Evolutionary conservation across 1,140 invertebrate species (phyloP).

Genomic region (Episyrphus balteatus): DNA sequence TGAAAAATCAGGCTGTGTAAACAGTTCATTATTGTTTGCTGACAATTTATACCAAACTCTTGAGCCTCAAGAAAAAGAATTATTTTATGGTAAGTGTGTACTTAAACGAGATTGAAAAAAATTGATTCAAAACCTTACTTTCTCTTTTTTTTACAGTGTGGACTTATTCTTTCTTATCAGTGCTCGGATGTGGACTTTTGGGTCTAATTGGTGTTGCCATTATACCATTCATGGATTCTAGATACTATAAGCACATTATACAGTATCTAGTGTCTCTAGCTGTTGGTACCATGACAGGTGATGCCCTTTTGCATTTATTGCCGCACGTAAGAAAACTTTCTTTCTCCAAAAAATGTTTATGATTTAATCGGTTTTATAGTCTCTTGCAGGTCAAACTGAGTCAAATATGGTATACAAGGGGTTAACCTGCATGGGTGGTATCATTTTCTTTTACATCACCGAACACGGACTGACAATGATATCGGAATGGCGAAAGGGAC

Average conservation of each 20-base stretch:
- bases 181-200: conserved; percentile 71
- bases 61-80: conserved; percentile 14
- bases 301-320: conserved; percentile 84
- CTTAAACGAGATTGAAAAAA: not conserved
- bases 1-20: conserved; percentile 45
- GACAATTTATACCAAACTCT: conserved; percentile 5
- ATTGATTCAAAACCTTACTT: not conserved
- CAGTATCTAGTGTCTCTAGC: conserved; percentile 88
- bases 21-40: conserved; percentile 13
- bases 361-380: conserved; percentile 9
- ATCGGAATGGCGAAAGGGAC: conserved; percentile 66
- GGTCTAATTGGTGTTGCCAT: conserved; percentile 73
- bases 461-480: conserved; percentile 70
- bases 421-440: conserved; percentile 62
- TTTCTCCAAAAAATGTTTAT: not conserved
- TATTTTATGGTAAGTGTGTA: conserved; percentile 25
- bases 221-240: conserved; percentile 80
- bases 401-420: conserved; percentile 69
- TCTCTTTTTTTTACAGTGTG: conserved; percentile 50
- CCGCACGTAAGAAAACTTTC: conserved; percentile 61
- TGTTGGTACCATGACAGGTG: conserved; percentile 80
- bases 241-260: conserved; percentile 79
- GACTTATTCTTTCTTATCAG: conserved; percentile 69
- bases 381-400: conserved; percentile 24
- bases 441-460: conserved; percentile 80